Percentiles rank a stretch among this genome's conserved stretches.
Conservation (phyloP, 2,888 invertebrate genomes). For the Lottia gigantea region DNA sequence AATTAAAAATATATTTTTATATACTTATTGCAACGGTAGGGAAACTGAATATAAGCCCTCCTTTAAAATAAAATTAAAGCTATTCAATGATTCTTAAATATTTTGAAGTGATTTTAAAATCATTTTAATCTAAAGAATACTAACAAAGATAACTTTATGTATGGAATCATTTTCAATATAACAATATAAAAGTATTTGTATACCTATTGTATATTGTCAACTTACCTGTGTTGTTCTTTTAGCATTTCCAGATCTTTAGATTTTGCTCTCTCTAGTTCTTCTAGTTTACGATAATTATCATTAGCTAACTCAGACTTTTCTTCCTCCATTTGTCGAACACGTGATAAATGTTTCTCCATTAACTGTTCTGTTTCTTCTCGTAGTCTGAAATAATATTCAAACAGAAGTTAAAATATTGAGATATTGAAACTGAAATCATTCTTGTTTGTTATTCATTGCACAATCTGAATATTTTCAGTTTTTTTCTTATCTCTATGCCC, state of each 20-base stretch:
- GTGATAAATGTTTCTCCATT: constrained; percentile 51
- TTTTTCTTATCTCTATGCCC: no score
- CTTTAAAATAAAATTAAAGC: neutral
- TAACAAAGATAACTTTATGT: no score
- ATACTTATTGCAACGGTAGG: no score
- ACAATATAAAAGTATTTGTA: no score
- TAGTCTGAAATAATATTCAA: constrained; percentile 38
- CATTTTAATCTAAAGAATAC: no score
- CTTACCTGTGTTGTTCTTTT: constrained; percentile 50
- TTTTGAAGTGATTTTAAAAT: no score
- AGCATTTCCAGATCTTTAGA: constrained; percentile 53
- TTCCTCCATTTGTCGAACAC: constrained; percentile 55
- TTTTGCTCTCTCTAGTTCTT: constrained; percentile 49
- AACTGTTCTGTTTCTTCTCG: constrained; percentile 59
- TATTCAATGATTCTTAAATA: no score
- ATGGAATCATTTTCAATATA: no score
- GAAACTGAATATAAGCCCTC: neutral
- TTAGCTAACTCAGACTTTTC: constrained; percentile 56
- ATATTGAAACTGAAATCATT: no score
- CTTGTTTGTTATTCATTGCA: no score
- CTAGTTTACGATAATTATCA: constrained; percentile 48
- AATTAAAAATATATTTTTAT: neutral
- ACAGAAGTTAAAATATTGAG: neutral
- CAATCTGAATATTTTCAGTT: no score
- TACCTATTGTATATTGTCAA: no score